Evolutionary conservation across 1,140 invertebrate species (phyloP).

Genomic region (Apis cerana): DNA sequence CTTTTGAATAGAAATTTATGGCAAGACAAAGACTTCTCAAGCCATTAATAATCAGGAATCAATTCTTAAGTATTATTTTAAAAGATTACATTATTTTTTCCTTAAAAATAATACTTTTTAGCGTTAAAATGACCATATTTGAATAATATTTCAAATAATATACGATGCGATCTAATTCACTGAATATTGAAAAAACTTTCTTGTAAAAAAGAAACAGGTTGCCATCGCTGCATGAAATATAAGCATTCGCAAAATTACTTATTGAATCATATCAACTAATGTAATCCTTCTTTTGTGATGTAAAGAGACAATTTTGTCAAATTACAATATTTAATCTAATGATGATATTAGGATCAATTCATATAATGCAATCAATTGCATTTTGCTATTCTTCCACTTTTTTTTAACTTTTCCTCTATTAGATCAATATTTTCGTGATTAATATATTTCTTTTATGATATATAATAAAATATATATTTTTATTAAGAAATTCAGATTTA

Average conservation of each 20-base stretch:
- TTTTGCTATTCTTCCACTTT: too few species aligned
- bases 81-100: not conserved
- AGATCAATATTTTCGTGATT: not conserved
- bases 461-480: not conserved
- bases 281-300: conserved; percentile 19
- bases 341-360: not conserved
- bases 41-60: not conserved
- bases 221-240: conserved; percentile 22
- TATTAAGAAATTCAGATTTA: too few species aligned
- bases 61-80: not conserved
- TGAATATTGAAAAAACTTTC: not conserved
- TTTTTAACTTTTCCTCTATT: not conserved
- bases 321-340: conserved; percentile 26
- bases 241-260: not conserved
- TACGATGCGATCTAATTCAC: not conserved
- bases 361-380: not conserved
- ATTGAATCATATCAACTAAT: not conserved
- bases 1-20: not conserved
- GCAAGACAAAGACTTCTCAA: not conserved
- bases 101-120: too few species aligned
- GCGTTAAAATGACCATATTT: not conserved
- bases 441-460: not conserved
- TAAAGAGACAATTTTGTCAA: conserved; percentile 25
- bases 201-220: conserved; percentile 10
- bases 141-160: not conserved